A percentile compares a stretch with the other conserved stretches of the same genome.
Evolutionary conservation across 2,797 vertebrate genomes (phyloP).

Genomic region (Echeneis naucrates): DNA sequence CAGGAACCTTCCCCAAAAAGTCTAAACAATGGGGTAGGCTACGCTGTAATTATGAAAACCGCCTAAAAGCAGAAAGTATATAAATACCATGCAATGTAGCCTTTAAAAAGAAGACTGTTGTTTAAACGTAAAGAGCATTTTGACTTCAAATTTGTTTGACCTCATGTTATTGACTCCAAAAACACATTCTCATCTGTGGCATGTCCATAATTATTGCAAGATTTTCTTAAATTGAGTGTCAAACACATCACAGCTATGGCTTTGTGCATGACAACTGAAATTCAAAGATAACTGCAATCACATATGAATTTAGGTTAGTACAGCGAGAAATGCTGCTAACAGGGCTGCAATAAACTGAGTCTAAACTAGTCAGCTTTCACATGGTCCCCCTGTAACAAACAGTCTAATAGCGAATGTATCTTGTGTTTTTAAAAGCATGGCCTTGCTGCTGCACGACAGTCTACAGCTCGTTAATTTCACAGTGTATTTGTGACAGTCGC

Average conservation of each 20-base stretch:
- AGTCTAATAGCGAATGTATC: too few species aligned
- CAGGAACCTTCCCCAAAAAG: constrained; percentile 18
- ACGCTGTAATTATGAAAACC: constrained; percentile 48
- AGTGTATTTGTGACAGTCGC: neutral
- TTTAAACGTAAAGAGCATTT: constrained; percentile 23
- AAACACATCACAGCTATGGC: neutral
- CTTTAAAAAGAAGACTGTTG: constrained; percentile 21
- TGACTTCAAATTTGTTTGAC: constrained; percentile 28
- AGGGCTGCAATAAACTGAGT: too few species aligned
- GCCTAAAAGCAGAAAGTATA: constrained; percentile 17
- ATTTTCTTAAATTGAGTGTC: constrained; percentile 21
- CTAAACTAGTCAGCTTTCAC: too few species aligned
- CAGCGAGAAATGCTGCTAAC: too few species aligned
- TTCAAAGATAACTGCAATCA: neutral
- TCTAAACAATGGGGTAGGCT: constrained; percentile 32
- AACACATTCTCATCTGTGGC: constrained; percentile 18
- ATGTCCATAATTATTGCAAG: constrained; percentile 32
- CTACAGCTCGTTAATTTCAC: too few species aligned
- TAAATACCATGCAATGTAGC: constrained; percentile 6
- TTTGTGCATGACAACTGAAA: neutral
- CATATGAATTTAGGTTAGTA: neutral
- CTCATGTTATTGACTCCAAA: constrained; percentile 36
- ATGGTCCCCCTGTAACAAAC: too few species aligned
- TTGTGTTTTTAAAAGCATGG: neutral
- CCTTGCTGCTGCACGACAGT: neutral